Evolutionary conservation across 2,113 vertebrate species (phyloP), one percentile per base, ranked within the genome.

Genomic region (Trogon surrucura): DNA sequence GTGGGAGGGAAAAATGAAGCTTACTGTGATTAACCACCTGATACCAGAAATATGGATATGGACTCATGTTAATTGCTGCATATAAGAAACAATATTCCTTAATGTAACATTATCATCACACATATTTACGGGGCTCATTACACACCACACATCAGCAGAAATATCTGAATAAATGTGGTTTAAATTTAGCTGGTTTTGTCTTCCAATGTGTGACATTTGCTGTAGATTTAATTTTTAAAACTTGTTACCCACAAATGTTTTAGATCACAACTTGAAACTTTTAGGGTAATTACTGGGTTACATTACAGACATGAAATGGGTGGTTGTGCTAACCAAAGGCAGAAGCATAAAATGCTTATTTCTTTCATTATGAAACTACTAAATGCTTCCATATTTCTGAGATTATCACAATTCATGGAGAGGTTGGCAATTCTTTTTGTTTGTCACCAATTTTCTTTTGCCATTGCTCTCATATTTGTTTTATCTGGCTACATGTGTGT

Each of bases 371-470:
- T 30, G 41, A 95, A 93, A 60, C 34, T 77, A 70, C 66, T 90
- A 82, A 94, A 78, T 66, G 5, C 83, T 97, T 83, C 89, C 94
- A 71, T 64, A 77, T 95, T 92, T 94, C 47, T 77, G 78, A 85
- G 36, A 80, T 90, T 94, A 73, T 51, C 56, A 83, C 44, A 18
- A 60, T 90, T 88, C 13, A 19, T 38, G 13, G 20, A 80, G 16
- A 71, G 20, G 7, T 11, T 91, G 50, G 41, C 10, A 47, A 45
- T 85, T 67, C 48, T 36, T 86, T 88, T 87, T 93, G 30, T 89
- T 92, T 85, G 25, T 80, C 19, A 67, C 20, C 17, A 12, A 64
- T 44, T 36, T 83, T 51, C 70, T 36, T 57, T 78, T 67, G 29
- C 6, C 34, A 45, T 38, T 87, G 61, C 6, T 85, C 48, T 73